These are phyloP conservation scores for Acanthoscelides obtectus DNA, from an alignment of 2,888 invertebrate species.

Conservation along the genomic window DNA sequence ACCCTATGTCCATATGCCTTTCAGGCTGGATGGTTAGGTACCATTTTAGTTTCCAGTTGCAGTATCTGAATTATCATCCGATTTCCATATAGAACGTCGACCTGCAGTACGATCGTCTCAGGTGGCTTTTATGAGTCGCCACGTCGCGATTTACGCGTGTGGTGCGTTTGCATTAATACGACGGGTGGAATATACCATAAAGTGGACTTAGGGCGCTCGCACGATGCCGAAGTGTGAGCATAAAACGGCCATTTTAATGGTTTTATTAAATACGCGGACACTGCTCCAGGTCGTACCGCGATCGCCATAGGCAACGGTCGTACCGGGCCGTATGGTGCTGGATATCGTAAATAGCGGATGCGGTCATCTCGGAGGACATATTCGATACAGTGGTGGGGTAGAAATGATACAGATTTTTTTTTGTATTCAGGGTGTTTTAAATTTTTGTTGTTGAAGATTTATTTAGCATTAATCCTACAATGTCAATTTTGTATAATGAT, in stretches of 20 bases:
- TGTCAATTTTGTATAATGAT: too few relatives aligned
- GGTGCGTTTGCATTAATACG: constrained; percentile 34
- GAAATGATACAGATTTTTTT: too few relatives aligned
- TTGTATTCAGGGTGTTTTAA: too few relatives aligned
- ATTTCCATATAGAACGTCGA: background rate
- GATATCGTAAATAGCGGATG: constrained; percentile 25
- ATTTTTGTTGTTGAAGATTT: too few relatives aligned
- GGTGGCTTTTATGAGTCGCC: background rate
- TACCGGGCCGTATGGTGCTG: background rate
- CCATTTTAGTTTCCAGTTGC: too few relatives aligned
- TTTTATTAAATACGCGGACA: constrained; percentile 39
- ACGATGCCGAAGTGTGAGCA: constrained; percentile 37
- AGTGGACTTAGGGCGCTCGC: constrained; percentile 30
- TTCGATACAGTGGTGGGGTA: background rate
- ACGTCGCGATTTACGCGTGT: constrained; percentile 28
- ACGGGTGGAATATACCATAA: constrained; percentile 33
- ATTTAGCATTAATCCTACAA: too few relatives aligned
- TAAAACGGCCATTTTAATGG: constrained; percentile 38
- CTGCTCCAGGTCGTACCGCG: constrained; percentile 21
- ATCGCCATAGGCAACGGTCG: background rate
- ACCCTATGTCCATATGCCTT: too few relatives aligned
- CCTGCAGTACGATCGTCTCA: background rate
- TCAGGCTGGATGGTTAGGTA: too few relatives aligned
- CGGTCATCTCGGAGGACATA: background rate
- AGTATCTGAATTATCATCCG: background rate